A percentile compares a stretch with the other conserved stretches of the same genome.
Conservation (phyloP, 2,888 invertebrate genomes). For the Esperia sulphurella region DNA sequence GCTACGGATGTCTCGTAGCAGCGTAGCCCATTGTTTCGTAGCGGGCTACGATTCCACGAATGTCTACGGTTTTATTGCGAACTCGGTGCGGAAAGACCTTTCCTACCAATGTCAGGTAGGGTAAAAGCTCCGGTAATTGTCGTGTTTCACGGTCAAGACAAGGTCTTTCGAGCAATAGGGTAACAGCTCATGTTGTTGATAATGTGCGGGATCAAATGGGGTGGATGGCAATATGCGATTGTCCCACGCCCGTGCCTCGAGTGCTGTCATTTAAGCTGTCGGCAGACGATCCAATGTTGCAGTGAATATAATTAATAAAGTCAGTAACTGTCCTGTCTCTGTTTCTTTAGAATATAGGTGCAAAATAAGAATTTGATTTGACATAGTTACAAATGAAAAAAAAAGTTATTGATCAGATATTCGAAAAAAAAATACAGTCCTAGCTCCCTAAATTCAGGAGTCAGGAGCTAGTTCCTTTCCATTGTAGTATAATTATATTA, state of each 20-base stretch:
- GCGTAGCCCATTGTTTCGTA: conserved; percentile 4
- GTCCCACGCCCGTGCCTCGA: conserved; percentile 26
- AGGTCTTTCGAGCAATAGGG: conserved; percentile 40
- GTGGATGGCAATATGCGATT: conserved; percentile 26
- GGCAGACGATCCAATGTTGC: no score
- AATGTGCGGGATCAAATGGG: conserved; percentile 22
- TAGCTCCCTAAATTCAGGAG: no score
- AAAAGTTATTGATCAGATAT: no score
- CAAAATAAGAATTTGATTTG: no score
- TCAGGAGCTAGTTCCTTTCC: no score
- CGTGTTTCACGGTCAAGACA: conserved; percentile 65
- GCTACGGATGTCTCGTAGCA: conserved; percentile 6
- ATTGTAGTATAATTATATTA: no score
- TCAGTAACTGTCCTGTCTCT: no score
- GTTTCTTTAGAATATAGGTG: no score
- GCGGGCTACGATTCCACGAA: not conserved
- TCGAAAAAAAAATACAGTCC: no score
- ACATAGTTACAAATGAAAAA: no score
- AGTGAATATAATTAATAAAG: no score
- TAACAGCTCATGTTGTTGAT: conserved; percentile 22
- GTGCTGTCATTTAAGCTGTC: conserved; percentile 38
- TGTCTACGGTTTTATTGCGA: not conserved
- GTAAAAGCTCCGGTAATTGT: conserved; percentile 16
- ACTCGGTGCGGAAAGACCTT: not conserved
- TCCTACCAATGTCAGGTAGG: conserved; percentile 8